Evolutionary conservation across 1,140 invertebrate genomes (phyloP).

Genomic region (Sycobia sp.): DNA sequence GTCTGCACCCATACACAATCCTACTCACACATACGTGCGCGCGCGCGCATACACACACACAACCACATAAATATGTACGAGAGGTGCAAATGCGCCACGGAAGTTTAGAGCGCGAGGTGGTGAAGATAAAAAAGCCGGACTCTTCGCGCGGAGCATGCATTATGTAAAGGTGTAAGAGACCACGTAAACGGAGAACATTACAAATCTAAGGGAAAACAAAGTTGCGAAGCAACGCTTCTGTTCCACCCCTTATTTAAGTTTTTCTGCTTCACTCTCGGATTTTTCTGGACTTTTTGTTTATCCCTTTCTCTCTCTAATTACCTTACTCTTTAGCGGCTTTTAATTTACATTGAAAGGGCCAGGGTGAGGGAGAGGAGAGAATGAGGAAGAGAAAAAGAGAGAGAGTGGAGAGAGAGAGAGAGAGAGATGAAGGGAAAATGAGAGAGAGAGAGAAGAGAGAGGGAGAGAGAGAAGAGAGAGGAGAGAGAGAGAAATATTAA

Average conservation of each 20-base stretch:
- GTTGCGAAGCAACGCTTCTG: neutral
- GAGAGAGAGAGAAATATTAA: too few species aligned
- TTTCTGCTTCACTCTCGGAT: neutral
- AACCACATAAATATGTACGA: too few species aligned
- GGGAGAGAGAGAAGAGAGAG: too few species aligned
- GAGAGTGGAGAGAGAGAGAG: neutral
- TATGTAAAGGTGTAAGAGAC: slow-evolving; percentile 22
- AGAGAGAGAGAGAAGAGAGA: too few species aligned
- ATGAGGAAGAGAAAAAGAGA: neutral
- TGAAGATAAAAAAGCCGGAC: neutral
- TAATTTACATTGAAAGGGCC: too few species aligned
- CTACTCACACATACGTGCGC: too few species aligned
- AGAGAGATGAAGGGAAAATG: neutral
- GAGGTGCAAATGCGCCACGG: too few species aligned
- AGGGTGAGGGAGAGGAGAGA: neutral
- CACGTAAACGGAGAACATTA: neutral
- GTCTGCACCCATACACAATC: too few species aligned
- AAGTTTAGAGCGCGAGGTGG: neutral
- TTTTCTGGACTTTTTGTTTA: slow-evolving; percentile 1
- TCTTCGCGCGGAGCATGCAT: slow-evolving; percentile 11
- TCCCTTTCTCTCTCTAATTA: neutral
- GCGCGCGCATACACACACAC: too few species aligned
- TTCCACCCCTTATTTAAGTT: neutral
- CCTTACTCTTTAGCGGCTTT: too few species aligned
- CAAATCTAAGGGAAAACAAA: neutral